Evolutionary conservation across 1,140 invertebrate genomes (phyloP).

Genomic region (Gonioctena quinquepunctata): DNA sequence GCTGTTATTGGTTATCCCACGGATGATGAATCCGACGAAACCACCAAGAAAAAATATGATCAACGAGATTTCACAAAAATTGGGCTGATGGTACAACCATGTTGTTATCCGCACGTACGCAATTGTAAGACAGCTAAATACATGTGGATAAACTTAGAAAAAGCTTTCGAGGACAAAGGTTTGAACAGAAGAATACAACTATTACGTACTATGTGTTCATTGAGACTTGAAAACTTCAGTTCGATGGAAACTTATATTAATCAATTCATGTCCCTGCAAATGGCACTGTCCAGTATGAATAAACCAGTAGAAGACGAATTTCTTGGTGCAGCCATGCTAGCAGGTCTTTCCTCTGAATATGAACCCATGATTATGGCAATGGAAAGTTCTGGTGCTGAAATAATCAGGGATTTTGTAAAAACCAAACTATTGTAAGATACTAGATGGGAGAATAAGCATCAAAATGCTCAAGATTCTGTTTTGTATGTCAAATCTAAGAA

Average conservation of each 20-base stretch:
- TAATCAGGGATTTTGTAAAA: slow-evolving; percentile 43
- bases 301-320: slow-evolving; percentile 37
- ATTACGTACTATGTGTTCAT: slow-evolving; percentile 22
- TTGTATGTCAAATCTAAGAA: neutral
- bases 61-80: neutral
- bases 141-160: slow-evolving; percentile 20
- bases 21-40: neutral
- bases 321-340: slow-evolving; percentile 39
- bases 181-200: slow-evolving; percentile 15
- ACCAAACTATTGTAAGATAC: slow-evolving; percentile 45
- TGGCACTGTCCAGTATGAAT: slow-evolving; percentile 23
- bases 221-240: slow-evolving; percentile 28
- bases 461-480: neutral
- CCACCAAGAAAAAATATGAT: neutral
- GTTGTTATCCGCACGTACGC: slow-evolving; percentile 20
- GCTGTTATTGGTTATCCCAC: neutral
- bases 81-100: too few relatives aligned
- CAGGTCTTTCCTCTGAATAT: slow-evolving; percentile 36
- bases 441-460: slow-evolving; percentile 32
- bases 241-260: slow-evolving; percentile 24
- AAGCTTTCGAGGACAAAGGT: slow-evolving; percentile 26
- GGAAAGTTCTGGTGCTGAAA: slow-evolving; percentile 41
- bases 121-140: slow-evolving; percentile 21
- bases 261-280: slow-evolving; percentile 15
- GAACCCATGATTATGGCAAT: slow-evolving; percentile 45